Evolutionary conservation across 2,113 vertebrate genomes (phyloP).

Genomic region (Vicugna pacos): DNA sequence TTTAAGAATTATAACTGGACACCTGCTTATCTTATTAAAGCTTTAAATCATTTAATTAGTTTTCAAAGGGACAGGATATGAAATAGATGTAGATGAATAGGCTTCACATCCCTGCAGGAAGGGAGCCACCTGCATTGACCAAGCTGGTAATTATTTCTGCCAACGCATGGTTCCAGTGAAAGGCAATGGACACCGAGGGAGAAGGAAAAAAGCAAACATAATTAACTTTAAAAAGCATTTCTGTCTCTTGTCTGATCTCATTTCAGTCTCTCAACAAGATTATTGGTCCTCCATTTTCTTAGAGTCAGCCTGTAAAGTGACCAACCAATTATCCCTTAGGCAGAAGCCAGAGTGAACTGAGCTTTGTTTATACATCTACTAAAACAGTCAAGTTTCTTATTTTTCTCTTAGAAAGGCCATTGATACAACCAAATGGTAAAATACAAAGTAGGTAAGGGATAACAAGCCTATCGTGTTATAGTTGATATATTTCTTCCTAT

Average conservation of each 20-base stretch:
- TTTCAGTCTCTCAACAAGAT: conserved; percentile 85
- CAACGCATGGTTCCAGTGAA: conserved; percentile 92
- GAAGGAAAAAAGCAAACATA: conserved; percentile 90
- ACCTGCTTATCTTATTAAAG: conserved; percentile 68
- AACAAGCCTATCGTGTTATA: background rate
- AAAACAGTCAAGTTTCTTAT: background rate
- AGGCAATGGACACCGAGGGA: conserved; percentile 92
- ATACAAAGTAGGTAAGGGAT: background rate
- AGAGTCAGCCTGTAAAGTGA: conserved; percentile 73
- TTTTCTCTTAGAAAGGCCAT: conserved; percentile 14
- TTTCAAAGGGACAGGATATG: conserved; percentile 87
- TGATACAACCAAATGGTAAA: background rate
- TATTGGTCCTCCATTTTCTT: conserved; percentile 86
- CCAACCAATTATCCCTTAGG: conserved; percentile 61
- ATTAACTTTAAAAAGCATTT: conserved; percentile 92
- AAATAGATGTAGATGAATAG: conserved; percentile 89
- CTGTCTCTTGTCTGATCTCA: conserved; percentile 90
- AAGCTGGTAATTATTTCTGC: conserved; percentile 93
- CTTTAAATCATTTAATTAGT: conserved; percentile 71
- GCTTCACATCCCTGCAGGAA: conserved; percentile 91
- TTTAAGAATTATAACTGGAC: conserved; percentile 62
- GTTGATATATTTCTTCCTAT: background rate
- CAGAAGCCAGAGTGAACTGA: conserved; percentile 62
- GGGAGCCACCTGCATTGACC: conserved; percentile 91
- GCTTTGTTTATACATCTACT: conserved; percentile 49